Conservation (phyloP, 2,113 vertebrate species). For the Notarius quadriscutis region DNA sequence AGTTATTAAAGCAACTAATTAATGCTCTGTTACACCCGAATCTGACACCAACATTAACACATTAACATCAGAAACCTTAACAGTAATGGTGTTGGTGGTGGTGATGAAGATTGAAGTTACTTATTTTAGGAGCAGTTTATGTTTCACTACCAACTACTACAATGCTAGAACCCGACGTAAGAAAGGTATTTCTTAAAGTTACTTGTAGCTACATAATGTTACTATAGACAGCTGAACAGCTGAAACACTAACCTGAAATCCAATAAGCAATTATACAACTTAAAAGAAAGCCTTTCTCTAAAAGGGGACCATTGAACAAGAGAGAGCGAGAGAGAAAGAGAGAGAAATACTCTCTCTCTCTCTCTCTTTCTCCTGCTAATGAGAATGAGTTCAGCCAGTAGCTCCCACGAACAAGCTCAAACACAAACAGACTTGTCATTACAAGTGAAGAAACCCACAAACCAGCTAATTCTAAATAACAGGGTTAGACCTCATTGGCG, state of each 20-base stretch:
- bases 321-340: too few relatives aligned
- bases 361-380: constrained; percentile 19
- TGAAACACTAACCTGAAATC: not conserved
- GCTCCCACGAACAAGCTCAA: constrained; percentile 8
- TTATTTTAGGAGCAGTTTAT: not conserved
- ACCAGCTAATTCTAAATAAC: not conserved
- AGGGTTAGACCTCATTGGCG: not conserved
- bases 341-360: not conserved
- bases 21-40: not conserved
- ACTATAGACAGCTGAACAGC: not conserved
- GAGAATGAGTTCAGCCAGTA: constrained; percentile 13
- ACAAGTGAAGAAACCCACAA: constrained; percentile 11
- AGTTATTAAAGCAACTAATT: not conserved
- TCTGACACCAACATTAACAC: not conserved
- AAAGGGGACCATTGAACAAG: too few relatives aligned
- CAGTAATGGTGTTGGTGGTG: too few relatives aligned
- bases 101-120: not conserved
- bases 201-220: not conserved
- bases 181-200: not conserved
- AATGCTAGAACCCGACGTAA: not conserved
- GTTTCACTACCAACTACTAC: not conserved
- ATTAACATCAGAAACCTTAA: not conserved
- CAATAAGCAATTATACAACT: not conserved
- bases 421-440: constrained; percentile 24
- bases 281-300: not conserved